Evolutionary conservation across 2,113 vertebrate species (phyloP), one percentile per base, ranked within the genome.

Genomic region (Dicrurus megarhynchus): DNA sequence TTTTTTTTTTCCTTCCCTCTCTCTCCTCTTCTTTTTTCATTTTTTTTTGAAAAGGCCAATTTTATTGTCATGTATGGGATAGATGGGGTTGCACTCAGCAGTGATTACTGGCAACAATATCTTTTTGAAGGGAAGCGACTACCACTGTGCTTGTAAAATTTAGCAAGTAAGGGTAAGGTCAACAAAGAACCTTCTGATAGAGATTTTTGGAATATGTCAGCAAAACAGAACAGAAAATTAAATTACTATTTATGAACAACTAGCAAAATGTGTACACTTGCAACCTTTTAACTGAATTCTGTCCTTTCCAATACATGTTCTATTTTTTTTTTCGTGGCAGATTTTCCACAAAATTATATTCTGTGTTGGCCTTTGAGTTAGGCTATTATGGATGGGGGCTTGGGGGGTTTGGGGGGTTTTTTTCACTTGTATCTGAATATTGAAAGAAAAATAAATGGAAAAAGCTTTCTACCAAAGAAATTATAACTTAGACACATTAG

Each of bases 191-290:
- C n/a, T 77, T 91, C 83, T 22, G 13, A 92, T 30, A 90, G 60
- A 90, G 47, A 42, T 89, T 97, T 97, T 93, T 93, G 11, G 56
- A 85, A 83, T 42, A 70, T 63, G 87, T 97, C 96, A 98, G 96
- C 96, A 97, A 89, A 94, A 87, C 22, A 74, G 88, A 90, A 74
- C 18, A 90, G 84, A 91, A 98, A 97, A 98, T 97, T 96, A 94
- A 96, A 97, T 98, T 98, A 98, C 47, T 88, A 37, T 91, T 97
- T 96, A 96, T 97, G 96, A 95, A 97, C 95, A 95, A 97, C 56
- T 91, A 96, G 92, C 92, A 97, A 95, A 97, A 95, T 89, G 33
- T 30, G 33, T 91, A 73, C 68, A 70, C 84, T 92, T 59, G 73
- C 84, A 97, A 88, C 27, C 53, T 94, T 97, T 85, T 89, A 84